Base-by-base conservation (phyloP, 2,797 vertebrate species). In the Crenichthys baileyi region DNA sequence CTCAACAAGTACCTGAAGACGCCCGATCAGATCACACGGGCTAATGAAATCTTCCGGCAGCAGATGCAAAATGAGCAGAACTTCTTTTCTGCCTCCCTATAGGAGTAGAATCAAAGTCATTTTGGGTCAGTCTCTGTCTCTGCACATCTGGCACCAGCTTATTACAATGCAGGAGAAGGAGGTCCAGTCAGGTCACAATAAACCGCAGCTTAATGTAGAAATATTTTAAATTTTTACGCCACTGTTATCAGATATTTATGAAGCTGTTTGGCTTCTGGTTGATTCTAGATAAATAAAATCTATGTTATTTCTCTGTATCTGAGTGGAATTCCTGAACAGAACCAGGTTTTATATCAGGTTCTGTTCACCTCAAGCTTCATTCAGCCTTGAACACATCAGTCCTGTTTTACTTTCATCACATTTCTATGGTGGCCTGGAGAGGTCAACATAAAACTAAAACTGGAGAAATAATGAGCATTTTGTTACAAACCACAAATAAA, bases 1-100 rank as follows among this genome's bases (percentile, higher is more conserved):
- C 71, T 79, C 39, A 0, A 79, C n/a, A 20, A n/a, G 3, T 16
- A 73, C 46, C 39, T 79, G 77, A 79, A 41, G n/a, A 46, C n/a
- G 22, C 3, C 36, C 13, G 1, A 58, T 0, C 50, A 74, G n/a
- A 70, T 68, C 1, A 4, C 39, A 48, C 39, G 26, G 36, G 78
- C 63, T 15, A 70, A 74, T 0, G 9, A 58, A 22, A 68, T 79
- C 61, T 74, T 74, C 63, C 41, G 22, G 39, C 72, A 70, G 51
- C 63, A 79, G 41, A 79, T 79, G 78, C 53, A 74, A 22, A 79
- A 79, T 4, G 29, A 74, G 29, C 20, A 55, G 11, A 53, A 58
- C 29, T 0, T 79, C 72, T 79, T 0, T 26, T 26, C 41, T 0
- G 65, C 72, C 22, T 58, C 61, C 2, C 26, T 72, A 16, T 1